These are phyloP conservation scores for Drosophila orena DNA, from an alignment of 1,140 invertebrate species.

Conservation along the genomic window DNA sequence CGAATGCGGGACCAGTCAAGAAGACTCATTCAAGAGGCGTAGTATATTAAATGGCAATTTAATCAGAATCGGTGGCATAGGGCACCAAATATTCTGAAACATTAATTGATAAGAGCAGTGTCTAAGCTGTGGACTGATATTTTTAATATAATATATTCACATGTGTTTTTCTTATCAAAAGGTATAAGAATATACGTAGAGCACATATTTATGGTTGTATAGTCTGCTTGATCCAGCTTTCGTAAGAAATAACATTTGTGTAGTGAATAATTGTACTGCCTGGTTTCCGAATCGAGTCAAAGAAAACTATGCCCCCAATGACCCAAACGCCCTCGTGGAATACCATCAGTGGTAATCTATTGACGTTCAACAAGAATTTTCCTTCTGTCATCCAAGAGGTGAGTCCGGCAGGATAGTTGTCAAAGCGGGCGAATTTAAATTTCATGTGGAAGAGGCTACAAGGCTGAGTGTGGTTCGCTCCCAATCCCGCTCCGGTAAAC, in stretches of 20 bases:
- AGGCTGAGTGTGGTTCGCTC: slow-evolving; percentile 85
- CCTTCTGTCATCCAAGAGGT: no score
- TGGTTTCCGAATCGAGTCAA: slow-evolving; percentile 46
- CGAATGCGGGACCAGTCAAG: slow-evolving; percentile 2
- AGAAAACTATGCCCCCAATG: slow-evolving; percentile 86
- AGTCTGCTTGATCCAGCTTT: slow-evolving; percentile 85
- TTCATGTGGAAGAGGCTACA: slow-evolving; percentile 60
- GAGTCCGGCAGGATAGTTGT: no score
- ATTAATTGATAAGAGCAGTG: no score
- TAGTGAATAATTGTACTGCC: slow-evolving; percentile 44
- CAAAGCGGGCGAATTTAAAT: no score
- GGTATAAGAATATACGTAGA: no score
- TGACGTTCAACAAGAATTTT: no score
- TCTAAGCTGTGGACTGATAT: no score
- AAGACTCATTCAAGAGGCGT: background rate
- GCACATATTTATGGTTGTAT: background rate
- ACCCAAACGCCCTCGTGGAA: slow-evolving; percentile 85
- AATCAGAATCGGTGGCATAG: no score
- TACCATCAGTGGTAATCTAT: slow-evolving; percentile 86
- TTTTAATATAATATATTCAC: no score
- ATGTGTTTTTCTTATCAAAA: no score
- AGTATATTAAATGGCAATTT: no score
- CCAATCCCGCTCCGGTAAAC: slow-evolving; percentile 89
- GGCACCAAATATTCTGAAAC: no score
- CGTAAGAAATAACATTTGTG: slow-evolving; percentile 84